Evolutionary conservation across 1,140 invertebrate species (phyloP).

Genomic region (Meteorus sp.): DNA sequence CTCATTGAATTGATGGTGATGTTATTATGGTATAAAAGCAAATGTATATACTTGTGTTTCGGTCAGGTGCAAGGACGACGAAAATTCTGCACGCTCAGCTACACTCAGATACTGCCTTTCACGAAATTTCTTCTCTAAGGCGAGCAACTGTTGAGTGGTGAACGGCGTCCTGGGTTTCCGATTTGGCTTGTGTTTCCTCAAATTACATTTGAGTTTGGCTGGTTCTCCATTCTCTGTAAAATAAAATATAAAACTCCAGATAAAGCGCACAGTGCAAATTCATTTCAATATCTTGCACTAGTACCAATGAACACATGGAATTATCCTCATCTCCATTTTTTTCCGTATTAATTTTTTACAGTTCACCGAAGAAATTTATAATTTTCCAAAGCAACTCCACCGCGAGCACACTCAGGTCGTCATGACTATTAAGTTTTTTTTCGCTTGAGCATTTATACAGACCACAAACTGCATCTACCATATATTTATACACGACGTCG

Average conservation of each 20-base stretch:
- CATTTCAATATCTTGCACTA: too few relatives aligned
- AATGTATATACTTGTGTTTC: constrained; percentile 83
- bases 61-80: constrained; percentile 87
- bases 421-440: constrained; percentile 17
- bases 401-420: constrained; percentile 4
- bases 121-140: constrained; percentile 94
- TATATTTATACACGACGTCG: constrained; percentile 10
- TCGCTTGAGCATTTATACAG: too few relatives aligned
- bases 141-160: constrained; percentile 92
- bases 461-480: constrained; percentile 23
- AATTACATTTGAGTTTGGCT: constrained; percentile 87
- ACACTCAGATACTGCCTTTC: constrained; percentile 97
- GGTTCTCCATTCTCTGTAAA: constrained; percentile 72
- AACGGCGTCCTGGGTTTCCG: constrained; percentile 96
- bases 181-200: constrained; percentile 94
- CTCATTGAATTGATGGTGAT: background rate
- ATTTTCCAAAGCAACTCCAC: constrained; percentile 46
- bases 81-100: constrained; percentile 95
- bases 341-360: constrained; percentile 32
- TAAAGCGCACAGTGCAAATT: too few relatives aligned
- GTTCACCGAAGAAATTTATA: constrained; percentile 45
- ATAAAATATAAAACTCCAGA: constrained; percentile 19
- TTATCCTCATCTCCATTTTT: constrained; percentile 9
- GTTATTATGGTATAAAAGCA: background rate
- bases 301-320: too few relatives aligned